phyloP scores from a whole-genome alignment of 92 coral and sea anemone species.

The Heteractis magnifica region DNA sequence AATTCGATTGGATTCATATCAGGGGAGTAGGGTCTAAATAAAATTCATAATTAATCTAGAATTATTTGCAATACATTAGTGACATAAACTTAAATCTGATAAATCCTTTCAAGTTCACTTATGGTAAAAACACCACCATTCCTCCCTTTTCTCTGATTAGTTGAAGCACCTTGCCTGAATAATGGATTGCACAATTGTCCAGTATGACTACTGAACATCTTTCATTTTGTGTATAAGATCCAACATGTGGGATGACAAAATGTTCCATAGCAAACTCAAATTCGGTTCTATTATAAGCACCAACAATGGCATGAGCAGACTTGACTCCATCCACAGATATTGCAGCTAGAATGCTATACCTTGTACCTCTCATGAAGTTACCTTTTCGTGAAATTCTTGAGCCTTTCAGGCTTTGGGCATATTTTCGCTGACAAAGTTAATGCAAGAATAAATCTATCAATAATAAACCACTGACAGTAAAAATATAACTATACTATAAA shows the following conservation, averaged over 20 bases:
- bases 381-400: background rate
- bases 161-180: constrained; percentile 4
- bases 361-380: constrained; percentile 25
- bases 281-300: constrained; percentile 16
- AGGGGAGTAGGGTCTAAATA: too few relatives aligned
- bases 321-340: constrained; percentile 3
- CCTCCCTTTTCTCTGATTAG: constrained; percentile 27
- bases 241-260: constrained; percentile 22
- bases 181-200: constrained; percentile 33
- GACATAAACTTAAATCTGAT: background rate
- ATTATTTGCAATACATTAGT: background rate
- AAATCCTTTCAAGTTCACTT: background rate
- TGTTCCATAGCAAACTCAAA: background rate
- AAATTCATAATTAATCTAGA: too few relatives aligned
- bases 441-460: background rate
- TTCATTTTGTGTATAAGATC: constrained; percentile 24
- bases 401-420: background rate
- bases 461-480: too few relatives aligned
- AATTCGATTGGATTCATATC: background rate
- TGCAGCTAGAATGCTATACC: constrained; percentile 33
- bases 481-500: too few relatives aligned
- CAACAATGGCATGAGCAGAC: constrained; percentile 20
- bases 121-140: constrained; percentile 24
- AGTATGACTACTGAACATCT: constrained; percentile 18
- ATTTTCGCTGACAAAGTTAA: background rate